A percentile compares a stretch with the other conserved stretches of the same genome.
Evolutionary conservation across 2,797 vertebrate genomes (phyloP).

Genomic region (Xiphophorus birchmanni): DNA sequence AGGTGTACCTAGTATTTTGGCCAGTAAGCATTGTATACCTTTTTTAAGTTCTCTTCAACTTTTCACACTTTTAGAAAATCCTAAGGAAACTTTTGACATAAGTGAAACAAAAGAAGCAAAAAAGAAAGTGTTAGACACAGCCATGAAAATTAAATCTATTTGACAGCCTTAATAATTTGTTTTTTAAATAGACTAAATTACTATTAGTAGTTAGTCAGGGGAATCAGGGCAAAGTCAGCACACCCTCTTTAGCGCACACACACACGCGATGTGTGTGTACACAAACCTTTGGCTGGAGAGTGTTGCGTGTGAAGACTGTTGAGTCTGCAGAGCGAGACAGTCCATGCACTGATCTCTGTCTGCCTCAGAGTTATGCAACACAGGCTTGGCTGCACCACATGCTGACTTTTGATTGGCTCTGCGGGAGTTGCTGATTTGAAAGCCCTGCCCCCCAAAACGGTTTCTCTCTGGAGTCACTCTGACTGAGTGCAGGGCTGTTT

Average conservation of each 20-base stretch:
- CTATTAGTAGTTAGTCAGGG: constrained; percentile 5
- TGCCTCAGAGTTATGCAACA: constrained; percentile 64
- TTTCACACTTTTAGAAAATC: not conserved
- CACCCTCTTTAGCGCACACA: not conserved
- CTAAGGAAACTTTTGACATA: not conserved
- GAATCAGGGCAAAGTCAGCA: constrained; percentile 18
- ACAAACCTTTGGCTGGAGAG: constrained; percentile 17
- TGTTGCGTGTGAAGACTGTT: constrained; percentile 70
- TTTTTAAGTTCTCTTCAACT: not conserved
- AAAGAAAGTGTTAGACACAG: not conserved
- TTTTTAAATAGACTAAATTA: not conserved
- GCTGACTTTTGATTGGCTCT: constrained; percentile 51
- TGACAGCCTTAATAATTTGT: not conserved
- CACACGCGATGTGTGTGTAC: constrained; percentile 9
- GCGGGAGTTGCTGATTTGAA: constrained; percentile 36
- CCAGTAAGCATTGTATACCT: not conserved
- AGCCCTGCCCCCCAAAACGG: constrained; percentile 20
- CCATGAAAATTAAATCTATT: not conserved
- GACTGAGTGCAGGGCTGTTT: constrained; percentile 12
- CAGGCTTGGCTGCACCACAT: constrained; percentile 27
- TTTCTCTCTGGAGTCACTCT: constrained; percentile 27
- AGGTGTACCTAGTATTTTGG: not conserved
- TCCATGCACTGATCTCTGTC: constrained; percentile 50
- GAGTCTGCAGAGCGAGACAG: constrained; percentile 65
- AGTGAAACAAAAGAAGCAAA: not conserved